These are phyloP conservation scores for Leptarthrus brevirostris DNA, from an alignment of 2,888 invertebrate genomes.

Conservation along the genomic window DNA sequence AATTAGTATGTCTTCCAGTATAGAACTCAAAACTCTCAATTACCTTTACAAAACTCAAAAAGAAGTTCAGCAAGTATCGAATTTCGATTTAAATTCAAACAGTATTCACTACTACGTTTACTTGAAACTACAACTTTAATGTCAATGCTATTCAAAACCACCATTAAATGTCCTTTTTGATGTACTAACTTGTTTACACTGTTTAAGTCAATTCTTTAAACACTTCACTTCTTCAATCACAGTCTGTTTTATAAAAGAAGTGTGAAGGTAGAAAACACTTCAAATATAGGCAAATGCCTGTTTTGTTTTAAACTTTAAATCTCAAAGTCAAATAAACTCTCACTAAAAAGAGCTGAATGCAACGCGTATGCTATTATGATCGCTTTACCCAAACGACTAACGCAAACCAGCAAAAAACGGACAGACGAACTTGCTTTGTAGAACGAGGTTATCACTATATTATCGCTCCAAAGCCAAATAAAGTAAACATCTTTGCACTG, in stretches of 20 bases:
- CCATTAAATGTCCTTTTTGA: constrained; percentile 42
- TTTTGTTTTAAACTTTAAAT: neutral
- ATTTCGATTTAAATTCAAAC: neutral
- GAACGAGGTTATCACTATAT: constrained; percentile 35
- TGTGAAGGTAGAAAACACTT: neutral
- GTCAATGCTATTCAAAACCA: constrained; percentile 16
- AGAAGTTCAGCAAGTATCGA: neutral
- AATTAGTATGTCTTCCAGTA: neutral
- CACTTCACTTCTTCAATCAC: neutral
- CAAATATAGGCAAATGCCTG: neutral
- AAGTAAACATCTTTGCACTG: constrained; percentile 40
- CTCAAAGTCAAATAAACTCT: neutral
- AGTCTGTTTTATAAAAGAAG: neutral
- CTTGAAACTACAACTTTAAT: neutral
- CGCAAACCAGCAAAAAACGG: constrained; percentile 11
- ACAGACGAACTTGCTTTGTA: constrained; percentile 21
- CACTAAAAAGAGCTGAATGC: neutral
- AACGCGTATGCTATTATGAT: neutral
- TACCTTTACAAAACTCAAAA: constrained; percentile 27
- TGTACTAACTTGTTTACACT: neutral
- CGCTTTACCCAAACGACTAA: constrained; percentile 30
- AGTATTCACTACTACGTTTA: neutral
- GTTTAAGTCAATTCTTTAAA: neutral
- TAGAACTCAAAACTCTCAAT: too few species aligned
- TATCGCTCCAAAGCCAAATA: constrained; percentile 22